phyloP scores from a whole-genome alignment of 2,888 invertebrate species.

The Brenthis hecate region DNA sequence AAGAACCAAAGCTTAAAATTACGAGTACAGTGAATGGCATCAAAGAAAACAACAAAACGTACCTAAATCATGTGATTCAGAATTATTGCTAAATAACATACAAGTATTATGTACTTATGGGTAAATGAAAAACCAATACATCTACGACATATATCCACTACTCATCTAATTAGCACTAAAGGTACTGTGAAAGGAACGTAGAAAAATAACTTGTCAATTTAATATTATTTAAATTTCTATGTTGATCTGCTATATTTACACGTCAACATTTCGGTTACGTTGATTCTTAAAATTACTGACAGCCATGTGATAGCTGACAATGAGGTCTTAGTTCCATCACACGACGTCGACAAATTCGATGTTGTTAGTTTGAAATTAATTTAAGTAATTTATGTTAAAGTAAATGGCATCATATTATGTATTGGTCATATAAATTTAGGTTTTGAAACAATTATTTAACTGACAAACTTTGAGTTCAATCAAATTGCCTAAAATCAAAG shows the following conservation, averaged over 20 bases:
- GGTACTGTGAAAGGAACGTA: constrained; percentile 74
- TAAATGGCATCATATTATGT: background rate
- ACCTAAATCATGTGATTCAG: constrained; percentile 40
- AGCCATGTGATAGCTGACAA: constrained; percentile 83
- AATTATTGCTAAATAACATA: constrained; percentile 55
- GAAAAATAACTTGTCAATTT: constrained; percentile 81
- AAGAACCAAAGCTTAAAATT: constrained; percentile 60
- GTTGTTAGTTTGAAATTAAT: constrained; percentile 44
- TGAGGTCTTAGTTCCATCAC: constrained; percentile 71
- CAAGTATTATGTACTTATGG: constrained; percentile 36
- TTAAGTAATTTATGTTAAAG: constrained; percentile 24
- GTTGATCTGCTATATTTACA: constrained; percentile 81
- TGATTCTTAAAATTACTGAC: constrained; percentile 81
- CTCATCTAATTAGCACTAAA: constrained; percentile 52
- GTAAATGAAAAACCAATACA: constrained; percentile 48
- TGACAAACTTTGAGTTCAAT: too few species aligned
- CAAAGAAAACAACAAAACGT: constrained; percentile 39
- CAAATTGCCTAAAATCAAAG: too few species aligned
- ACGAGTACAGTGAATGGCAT: constrained; percentile 45
- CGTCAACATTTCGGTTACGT: constrained; percentile 78
- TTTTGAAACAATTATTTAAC: too few species aligned
- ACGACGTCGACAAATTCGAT: constrained; percentile 74
- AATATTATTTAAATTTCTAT: constrained; percentile 77
- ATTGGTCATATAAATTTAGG: too few species aligned
- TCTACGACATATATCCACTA: constrained; percentile 46